Evolutionary conservation across 2,113 vertebrate genomes (phyloP), one percentile per base, ranked within the genome.

Genomic region (Megaceryle maxima): DNA sequence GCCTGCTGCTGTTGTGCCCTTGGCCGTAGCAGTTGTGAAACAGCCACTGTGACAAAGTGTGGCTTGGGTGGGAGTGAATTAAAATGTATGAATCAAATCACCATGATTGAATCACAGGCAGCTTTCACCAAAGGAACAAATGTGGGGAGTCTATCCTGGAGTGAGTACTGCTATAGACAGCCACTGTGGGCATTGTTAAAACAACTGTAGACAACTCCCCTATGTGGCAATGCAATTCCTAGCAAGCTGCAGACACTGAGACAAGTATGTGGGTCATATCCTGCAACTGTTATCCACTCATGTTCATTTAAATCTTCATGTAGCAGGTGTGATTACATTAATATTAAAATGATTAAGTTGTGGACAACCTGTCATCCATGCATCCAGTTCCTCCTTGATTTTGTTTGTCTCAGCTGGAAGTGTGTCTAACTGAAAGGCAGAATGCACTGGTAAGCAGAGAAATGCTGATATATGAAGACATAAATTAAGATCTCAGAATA

Each of bases 11-110:
- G 35, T 57, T 1, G 0, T 88, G 87, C 78, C 75, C 50, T 72
- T 53, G 55, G 94, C 85, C 63, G 19, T 28, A 78, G 88, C 76
- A 88, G 73, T 74, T 92, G 86, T 87, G 90, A 92, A 93, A 60
- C 60, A 83, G 44, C 50, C 50, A 10, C 18, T 17, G 51, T 72
- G 88, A 84, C 64, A 83, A 90, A 83, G 62, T 69, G 76, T 87
- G 76, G 69, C 73, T 87, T 86, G 64, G 18, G 50, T 90, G 76
- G 88, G 80, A 90, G 48, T 64, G 73, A 90, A 82, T 94, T 84
- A 28, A 41, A 70, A 81, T 86, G 63, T 39, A 64, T 69, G 48
- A 93, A 68, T 68, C 43, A 28, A 28, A 29, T 68, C 46, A 56
- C 48, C 33, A 4, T 25, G 60, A 63, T 46, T 94, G 83, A 72